These are phyloP conservation scores for Luidia sarsii DNA, from an alignment of 53 echinoderm and acorn worm species.

Conservation along the genomic window DNA sequence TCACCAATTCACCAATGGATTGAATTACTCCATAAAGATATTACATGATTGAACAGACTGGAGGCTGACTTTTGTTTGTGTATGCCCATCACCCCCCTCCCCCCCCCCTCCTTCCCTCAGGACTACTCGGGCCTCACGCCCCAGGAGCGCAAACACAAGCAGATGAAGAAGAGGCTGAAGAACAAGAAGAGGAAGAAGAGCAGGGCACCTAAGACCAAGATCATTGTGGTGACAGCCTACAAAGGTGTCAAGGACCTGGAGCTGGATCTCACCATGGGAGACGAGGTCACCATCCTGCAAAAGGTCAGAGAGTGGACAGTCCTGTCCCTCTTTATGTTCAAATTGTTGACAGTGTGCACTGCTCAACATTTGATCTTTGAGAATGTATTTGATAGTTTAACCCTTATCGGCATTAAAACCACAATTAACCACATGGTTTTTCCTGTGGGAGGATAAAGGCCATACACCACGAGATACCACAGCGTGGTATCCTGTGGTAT, in stretches of 20 bases:
- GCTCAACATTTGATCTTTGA: too few relatives aligned
- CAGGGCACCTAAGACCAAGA: constrained; percentile 77
- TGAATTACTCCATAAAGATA: too few relatives aligned
- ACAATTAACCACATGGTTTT: too few relatives aligned
- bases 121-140: constrained; percentile 84
- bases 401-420: too few relatives aligned
- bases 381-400: too few relatives aligned
- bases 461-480: too few relatives aligned
- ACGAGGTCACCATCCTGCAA: constrained; percentile 68
- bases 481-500: too few relatives aligned
- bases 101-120: constrained; percentile 42
- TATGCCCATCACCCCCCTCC: neutral
- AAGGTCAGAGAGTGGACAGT: too few relatives aligned
- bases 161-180: constrained; percentile 82
- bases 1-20: too few relatives aligned
- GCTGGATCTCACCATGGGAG: constrained; percentile 82
- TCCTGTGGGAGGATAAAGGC: too few relatives aligned
- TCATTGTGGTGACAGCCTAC: constrained; percentile 89
- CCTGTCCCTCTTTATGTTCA: too few relatives aligned
- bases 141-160: constrained; percentile 82
- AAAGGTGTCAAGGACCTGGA: constrained; percentile 88
- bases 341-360: too few relatives aligned
- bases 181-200: constrained; percentile 87
- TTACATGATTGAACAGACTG: neutral
- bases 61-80: neutral